Conservation (phyloP, 2,113 vertebrate genomes). For the Elaphurus davidianus region DNA sequence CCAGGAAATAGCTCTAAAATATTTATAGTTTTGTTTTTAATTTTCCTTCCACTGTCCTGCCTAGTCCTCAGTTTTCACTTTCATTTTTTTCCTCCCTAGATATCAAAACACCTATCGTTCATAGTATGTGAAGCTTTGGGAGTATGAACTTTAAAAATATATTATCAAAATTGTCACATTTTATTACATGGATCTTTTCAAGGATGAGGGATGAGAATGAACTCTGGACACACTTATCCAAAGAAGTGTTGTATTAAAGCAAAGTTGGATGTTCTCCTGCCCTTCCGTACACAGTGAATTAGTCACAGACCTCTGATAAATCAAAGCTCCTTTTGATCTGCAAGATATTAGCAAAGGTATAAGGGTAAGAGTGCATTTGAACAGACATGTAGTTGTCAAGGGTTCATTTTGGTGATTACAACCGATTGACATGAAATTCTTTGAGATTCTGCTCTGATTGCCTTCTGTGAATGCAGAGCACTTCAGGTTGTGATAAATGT, state of each 20-base stretch:
- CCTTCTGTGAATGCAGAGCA: background rate
- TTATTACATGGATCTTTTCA: background rate
- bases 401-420: slow-evolving; percentile 8
- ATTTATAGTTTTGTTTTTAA: background rate
- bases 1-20: background rate
- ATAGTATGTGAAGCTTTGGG: background rate
- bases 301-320: slow-evolving; percentile 1
- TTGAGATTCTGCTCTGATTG: slow-evolving; percentile 2
- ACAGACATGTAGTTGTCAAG: slow-evolving; percentile 49
- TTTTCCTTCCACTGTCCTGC: background rate
- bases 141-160: background rate
- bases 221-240: background rate
- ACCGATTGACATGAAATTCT: slow-evolving; percentile 2
- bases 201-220: background rate
- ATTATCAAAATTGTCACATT: background rate
- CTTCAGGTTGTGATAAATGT: background rate
- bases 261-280: background rate
- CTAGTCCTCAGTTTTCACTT: background rate
- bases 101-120: background rate
- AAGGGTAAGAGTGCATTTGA: background rate
- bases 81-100: background rate
- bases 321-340: slow-evolving; percentile 28
- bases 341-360: slow-evolving; percentile 24
- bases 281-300: background rate
- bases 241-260: background rate